These are phyloP conservation scores for Orthonyx spaldingii DNA, from an alignment of 2,113 vertebrate species.

Conservation along the genomic window DNA sequence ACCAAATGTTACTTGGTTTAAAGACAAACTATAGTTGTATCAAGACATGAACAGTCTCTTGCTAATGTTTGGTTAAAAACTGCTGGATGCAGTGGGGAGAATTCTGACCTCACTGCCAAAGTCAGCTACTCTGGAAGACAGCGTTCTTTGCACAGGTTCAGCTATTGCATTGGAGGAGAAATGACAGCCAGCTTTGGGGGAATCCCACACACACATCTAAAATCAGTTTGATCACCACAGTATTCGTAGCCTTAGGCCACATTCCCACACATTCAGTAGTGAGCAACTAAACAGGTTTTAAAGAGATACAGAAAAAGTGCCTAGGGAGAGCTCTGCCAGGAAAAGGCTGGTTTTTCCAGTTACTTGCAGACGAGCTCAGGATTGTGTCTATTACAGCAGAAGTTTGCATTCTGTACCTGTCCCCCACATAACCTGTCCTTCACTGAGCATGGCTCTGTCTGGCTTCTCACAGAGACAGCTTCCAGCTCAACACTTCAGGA, in stretches of 20 bases:
- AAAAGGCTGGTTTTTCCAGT: neutral
- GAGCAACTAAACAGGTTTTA: conserved; percentile 34
- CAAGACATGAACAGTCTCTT: neutral
- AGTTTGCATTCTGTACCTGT: neutral
- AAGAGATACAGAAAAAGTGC: conserved; percentile 15
- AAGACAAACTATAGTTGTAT: neutral
- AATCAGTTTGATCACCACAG: conserved; percentile 32
- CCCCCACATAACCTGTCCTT: neutral
- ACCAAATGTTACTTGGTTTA: neutral
- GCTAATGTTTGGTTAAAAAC: neutral
- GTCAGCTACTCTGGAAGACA: neutral
- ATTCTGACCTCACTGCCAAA: neutral
- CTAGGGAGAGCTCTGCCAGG: conserved; percentile 19
- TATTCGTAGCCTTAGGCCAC: conserved; percentile 21
- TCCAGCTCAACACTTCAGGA: neutral
- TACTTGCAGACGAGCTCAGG: neutral
- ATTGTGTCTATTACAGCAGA: neutral
- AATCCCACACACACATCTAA: conserved; percentile 25
- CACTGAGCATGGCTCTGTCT: neutral
- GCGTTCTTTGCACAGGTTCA: fast-evolving
- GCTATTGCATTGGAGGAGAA: neutral
- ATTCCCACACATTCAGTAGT: neutral
- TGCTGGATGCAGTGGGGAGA: neutral
- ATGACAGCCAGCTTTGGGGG: neutral
- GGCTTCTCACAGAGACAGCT: neutral